Base-by-base conservation (phyloP, 2,888 invertebrate genomes). In the Drosophila cognata region DNA sequence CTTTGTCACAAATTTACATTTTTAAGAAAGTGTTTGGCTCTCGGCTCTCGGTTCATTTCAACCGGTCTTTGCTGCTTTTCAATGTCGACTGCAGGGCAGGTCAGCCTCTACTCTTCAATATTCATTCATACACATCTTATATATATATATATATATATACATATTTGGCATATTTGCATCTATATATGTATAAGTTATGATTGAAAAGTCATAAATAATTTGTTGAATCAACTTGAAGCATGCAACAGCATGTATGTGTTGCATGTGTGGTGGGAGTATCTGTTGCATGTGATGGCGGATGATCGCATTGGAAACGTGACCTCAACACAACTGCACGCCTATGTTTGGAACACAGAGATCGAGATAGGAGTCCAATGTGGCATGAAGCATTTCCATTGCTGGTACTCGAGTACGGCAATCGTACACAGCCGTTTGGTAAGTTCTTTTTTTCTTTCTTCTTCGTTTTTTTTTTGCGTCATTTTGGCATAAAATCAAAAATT, bases 401-500 rank as follows among this genome's bases (percentile, higher is more conserved):
- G 43, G 18, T n/a, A 33, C 31, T 21, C 56, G 35, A 21, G 11
- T 13, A 11, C 18, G 33, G 13, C 57, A n/a, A 66, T 52, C 36
- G 43, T 11, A 53, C 38, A 31, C 35, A 59, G 53, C 29, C 64
- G 36, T 33, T 66, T 56, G 60, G 67, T 38, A 74, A 73, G 53
- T 77, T 87, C 79, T 77, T 66, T 46, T n/a, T 62, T 46, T 48
- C 7, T 6, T 1, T 35, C 29, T 31, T 51, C 11, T 1, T 33
- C 3, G 16, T 16, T 21, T 46, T 6, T 21, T 18, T 61, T 77
- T 74, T 66, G 88, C 85, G 79, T 84, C 81, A 83, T 88, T 89
- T 86, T 86, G 86, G 88, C 90, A 89, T 89, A 72, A 89, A 79
- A 88, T 88, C 90, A 86, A 89, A 89, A 89, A 86, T 89, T 65